Evolutionary conservation across 2,888 invertebrate genomes (phyloP).

Genomic region (Gibbula magus): DNA sequence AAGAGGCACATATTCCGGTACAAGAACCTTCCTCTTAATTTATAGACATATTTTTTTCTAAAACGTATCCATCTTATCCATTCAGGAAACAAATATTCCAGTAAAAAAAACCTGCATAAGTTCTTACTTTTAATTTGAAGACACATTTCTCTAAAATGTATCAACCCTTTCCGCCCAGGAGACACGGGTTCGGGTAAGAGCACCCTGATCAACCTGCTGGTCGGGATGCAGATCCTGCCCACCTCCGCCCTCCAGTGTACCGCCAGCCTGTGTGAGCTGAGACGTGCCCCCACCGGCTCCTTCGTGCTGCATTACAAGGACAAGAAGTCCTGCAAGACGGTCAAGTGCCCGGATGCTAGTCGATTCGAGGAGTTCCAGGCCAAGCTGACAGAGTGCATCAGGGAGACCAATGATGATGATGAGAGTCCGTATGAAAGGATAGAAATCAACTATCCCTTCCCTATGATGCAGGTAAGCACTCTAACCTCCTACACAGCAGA

Average conservation of each 20-base stretch:
- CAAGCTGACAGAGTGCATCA: constrained; percentile 43
- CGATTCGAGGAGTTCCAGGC: constrained; percentile 30
- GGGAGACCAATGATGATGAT: constrained; percentile 43
- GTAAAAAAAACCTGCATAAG: too few relatives aligned
- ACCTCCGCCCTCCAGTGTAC: constrained; percentile 56
- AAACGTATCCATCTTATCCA: neutral
- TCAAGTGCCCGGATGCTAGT: constrained; percentile 21
- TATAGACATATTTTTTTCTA: neutral
- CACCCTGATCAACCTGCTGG: constrained; percentile 64
- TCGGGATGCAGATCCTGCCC: constrained; percentile 59
- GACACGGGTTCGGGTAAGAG: constrained; percentile 69
- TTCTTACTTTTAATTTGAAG: too few relatives aligned
- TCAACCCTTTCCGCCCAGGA: constrained; percentile 42
- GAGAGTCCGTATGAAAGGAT: constrained; percentile 60
- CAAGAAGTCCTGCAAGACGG: neutral
- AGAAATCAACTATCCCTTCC: constrained; percentile 62
- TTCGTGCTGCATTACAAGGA: constrained; percentile 40
- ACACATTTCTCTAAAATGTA: too few relatives aligned
- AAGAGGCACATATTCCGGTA: too few relatives aligned
- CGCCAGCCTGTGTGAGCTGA: constrained; percentile 60
- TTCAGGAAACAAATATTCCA: too few relatives aligned
- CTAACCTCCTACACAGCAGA: too few relatives aligned
- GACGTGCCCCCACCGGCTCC: constrained; percentile 39
- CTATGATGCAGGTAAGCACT: constrained; percentile 51
- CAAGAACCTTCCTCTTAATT: too few relatives aligned